These are phyloP conservation scores for Scaptomyza pallida DNA, from an alignment of 1,140 invertebrate genomes.

Conservation along the genomic window DNA sequence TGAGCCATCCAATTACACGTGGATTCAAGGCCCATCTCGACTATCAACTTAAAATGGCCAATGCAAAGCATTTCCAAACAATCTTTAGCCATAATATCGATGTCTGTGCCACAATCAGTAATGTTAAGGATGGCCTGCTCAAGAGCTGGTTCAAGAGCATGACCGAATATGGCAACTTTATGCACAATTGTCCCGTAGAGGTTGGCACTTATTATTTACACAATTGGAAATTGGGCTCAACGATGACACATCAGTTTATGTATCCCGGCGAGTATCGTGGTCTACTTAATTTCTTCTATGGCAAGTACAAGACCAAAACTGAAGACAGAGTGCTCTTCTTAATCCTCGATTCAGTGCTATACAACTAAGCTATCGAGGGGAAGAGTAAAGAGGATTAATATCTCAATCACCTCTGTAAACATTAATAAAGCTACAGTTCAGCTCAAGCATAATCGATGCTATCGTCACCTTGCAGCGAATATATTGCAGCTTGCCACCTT, in stretches of 20 bases:
- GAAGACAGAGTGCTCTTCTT: slow-evolving; percentile 17
- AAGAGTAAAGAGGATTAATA: neutral
- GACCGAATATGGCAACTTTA: slow-evolving; percentile 55
- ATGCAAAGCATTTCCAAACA: slow-evolving; percentile 67
- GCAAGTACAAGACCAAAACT: slow-evolving; percentile 53
- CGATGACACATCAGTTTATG: slow-evolving; percentile 58
- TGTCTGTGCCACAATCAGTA: slow-evolving; percentile 54
- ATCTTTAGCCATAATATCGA: slow-evolving; percentile 58
- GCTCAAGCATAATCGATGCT: slow-evolving; percentile 48
- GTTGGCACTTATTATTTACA: slow-evolving; percentile 58
- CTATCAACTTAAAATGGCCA: slow-evolving; percentile 60
- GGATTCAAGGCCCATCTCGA: slow-evolving; percentile 64
- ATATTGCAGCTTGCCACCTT: slow-evolving; percentile 37
- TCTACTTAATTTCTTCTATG: slow-evolving; percentile 49
- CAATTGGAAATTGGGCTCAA: slow-evolving; percentile 54
- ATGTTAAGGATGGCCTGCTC: slow-evolving; percentile 55
- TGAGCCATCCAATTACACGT: slow-evolving; percentile 40
- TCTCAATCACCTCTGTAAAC: neutral
- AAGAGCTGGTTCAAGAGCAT: slow-evolving; percentile 72
- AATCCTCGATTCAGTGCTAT: slow-evolving; percentile 11
- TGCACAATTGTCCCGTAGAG: slow-evolving; percentile 61
- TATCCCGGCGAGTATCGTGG: slow-evolving; percentile 65
- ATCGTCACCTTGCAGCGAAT: slow-evolving; percentile 35
- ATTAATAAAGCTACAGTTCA: slow-evolving; percentile 35
- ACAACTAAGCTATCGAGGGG: neutral